A percentile compares a stretch with the other conserved stretches of the same genome.
Evolutionary conservation across 2,888 invertebrate genomes (phyloP).

Genomic region (Drosophila anceps): DNA sequence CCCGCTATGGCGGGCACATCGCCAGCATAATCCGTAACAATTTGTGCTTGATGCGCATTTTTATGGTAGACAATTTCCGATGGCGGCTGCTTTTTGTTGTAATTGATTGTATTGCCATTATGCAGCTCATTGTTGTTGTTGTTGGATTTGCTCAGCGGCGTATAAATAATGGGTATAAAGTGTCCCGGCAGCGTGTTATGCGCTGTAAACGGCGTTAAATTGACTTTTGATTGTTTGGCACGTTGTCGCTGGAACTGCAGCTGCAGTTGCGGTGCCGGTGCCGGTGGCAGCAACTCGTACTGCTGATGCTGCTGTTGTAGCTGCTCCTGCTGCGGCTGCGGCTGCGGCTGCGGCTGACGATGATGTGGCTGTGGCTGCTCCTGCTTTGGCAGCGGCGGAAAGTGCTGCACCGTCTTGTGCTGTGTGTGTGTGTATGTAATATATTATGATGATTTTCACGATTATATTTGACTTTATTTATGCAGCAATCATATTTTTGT

Average conservation of each 20-base stretch:
- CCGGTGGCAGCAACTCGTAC: conserved; percentile 61
- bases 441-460: conserved; percentile 51
- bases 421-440: conserved; percentile 59
- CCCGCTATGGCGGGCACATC: conserved; percentile 31
- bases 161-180: conserved; percentile 86
- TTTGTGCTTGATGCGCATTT: conserved; percentile 75
- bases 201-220: conserved; percentile 87
- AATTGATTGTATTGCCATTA: conserved; percentile 71
- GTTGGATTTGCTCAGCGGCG: conserved; percentile 77
- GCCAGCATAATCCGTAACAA: conserved; percentile 70
- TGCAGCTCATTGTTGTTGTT: conserved; percentile 52
- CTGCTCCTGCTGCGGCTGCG: conserved; percentile 36
- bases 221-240: conserved; percentile 83
- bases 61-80: conserved; percentile 71
- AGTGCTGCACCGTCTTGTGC: conserved; percentile 83
- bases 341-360: conserved; percentile 47
- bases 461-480: conserved; percentile 70
- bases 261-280: conserved; percentile 30
- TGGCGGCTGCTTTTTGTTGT: conserved; percentile 59
- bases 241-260: conserved; percentile 70
- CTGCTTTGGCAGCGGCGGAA: conserved; percentile 73
- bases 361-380: conserved; percentile 36
- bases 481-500: conserved; percentile 23
- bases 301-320: conserved; percentile 63
- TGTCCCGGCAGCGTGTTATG: conserved; percentile 87